Percentiles rank a stretch among this genome's conserved stretches.
These are phyloP conservation scores for Pararge aegeria DNA, from an alignment of 1,140 invertebrate genomes.

Conservation along the genomic window DNA sequence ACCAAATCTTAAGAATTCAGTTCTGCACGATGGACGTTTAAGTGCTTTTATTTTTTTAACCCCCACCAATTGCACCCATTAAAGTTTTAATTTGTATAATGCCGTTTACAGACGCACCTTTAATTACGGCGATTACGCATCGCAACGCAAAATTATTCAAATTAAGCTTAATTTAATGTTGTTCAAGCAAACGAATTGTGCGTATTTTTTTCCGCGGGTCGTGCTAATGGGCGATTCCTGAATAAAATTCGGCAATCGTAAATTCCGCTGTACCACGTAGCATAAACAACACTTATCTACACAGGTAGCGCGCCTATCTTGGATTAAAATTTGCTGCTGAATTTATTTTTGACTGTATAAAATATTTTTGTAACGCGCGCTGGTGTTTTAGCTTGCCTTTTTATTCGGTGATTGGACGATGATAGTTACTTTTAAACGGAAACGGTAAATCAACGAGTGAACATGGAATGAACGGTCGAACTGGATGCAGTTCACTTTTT, in stretches of 20 bases:
- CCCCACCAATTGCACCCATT: background rate
- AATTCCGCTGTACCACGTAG: conserved; percentile 41
- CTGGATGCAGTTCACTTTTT: background rate
- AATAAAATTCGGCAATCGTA: conserved; percentile 65
- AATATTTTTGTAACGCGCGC: conserved; percentile 3
- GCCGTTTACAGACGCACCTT: conserved; percentile 47
- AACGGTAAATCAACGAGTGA: background rate
- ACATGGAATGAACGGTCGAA: background rate
- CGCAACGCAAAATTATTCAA: conserved; percentile 71
- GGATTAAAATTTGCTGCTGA: conserved; percentile 33
- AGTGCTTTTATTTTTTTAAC: background rate
- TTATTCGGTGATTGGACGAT: conserved; percentile 1
- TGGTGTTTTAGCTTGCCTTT: background rate
- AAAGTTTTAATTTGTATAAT: conserved; percentile 15
- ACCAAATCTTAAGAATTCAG: too few relatives aligned
- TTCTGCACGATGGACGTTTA: too few relatives aligned
- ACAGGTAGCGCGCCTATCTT: conserved; percentile 40
- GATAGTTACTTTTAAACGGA: background rate
- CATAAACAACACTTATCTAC: conserved; percentile 46
- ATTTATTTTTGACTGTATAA: conserved; percentile 28
- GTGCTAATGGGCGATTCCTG: conserved; percentile 61
- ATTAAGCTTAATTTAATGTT: conserved; percentile 68
- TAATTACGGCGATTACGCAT: conserved; percentile 69
- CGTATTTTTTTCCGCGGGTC: conserved; percentile 53
- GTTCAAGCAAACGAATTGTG: conserved; percentile 58